A percentile compares a stretch with the other conserved stretches of the same genome.
These are phyloP conservation scores for Apodemus agrarius DNA, from an alignment of 2,797 vertebrate species.

Conservation along the genomic window DNA sequence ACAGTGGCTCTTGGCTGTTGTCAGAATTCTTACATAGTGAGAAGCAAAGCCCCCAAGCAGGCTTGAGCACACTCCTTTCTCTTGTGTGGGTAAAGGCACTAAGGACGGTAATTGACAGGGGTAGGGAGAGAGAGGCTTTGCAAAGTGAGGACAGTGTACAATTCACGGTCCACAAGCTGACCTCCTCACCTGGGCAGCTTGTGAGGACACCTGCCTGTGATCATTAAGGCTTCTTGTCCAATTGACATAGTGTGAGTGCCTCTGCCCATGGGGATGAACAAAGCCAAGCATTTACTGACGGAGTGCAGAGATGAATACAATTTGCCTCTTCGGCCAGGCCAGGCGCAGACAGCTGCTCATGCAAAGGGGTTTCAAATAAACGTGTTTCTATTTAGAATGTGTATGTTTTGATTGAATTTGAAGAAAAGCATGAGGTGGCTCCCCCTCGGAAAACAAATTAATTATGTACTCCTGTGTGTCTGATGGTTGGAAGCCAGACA, in stretches of 20 bases:
- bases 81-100: constrained; percentile 88
- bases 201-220: constrained; percentile 94
- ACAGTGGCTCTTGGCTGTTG: constrained; percentile 50
- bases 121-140: constrained; percentile 81
- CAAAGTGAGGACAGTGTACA: constrained; percentile 76
- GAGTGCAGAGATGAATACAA: constrained; percentile 90
- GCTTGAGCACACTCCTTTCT: constrained; percentile 61
- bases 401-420: constrained; percentile 91
- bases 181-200: constrained; percentile 93
- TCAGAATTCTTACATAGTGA: constrained; percentile 50
- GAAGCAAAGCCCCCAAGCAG: constrained; percentile 41
- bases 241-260: constrained; percentile 93
- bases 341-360: constrained; percentile 91
- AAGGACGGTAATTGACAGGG: constrained; percentile 93
- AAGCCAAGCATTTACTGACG: constrained; percentile 85
- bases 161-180: constrained; percentile 81
- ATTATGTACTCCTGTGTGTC: constrained; percentile 71
- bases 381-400: constrained; percentile 85
- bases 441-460: constrained; percentile 81
- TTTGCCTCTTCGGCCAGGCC: constrained; percentile 89
- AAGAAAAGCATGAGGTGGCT: constrained; percentile 89
- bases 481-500: constrained; percentile 53
- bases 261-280: constrained; percentile 90
- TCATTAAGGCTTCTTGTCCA: constrained; percentile 94
- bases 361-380: constrained; percentile 86